A percentile compares a stretch with the other conserved stretches of the same genome.
Conservation (phyloP, 2,888 invertebrate species). For the Petrophora chlorosata region DNA sequence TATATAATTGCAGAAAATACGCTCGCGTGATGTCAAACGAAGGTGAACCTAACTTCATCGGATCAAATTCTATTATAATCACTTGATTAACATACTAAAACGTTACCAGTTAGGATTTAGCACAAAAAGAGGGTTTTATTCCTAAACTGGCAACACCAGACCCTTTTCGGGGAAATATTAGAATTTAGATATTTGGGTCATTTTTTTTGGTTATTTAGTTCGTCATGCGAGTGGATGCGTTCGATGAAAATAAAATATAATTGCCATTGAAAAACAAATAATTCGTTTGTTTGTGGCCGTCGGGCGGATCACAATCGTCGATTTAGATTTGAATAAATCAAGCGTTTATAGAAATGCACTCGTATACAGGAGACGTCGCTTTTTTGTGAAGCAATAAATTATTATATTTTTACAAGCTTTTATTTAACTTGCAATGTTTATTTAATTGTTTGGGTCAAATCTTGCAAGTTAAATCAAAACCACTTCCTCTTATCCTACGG, state of each 20-base stretch:
- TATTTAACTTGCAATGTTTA: too few species aligned
- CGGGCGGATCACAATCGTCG: conserved; percentile 75
- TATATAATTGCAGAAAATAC: conserved; percentile 1
- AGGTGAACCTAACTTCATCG: conserved; percentile 18
- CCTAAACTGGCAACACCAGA: conserved; percentile 54
- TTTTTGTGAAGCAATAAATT: background rate
- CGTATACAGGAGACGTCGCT: conserved; percentile 56
- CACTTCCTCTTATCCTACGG: too few species aligned
- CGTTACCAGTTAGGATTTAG: conserved; percentile 47
- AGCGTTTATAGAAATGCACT: conserved; percentile 80
- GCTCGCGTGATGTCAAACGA: conserved; percentile 30
- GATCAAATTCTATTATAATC: conserved; percentile 48
- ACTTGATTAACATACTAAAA: conserved; percentile 57
- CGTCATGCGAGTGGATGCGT: conserved; percentile 67
- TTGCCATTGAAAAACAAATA: conserved; percentile 83
- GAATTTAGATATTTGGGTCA: conserved; percentile 37
- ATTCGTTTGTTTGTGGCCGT: conserved; percentile 73
- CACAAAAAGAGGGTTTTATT: conserved; percentile 44
- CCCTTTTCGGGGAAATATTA: conserved; percentile 76
- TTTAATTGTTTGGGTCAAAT: too few species aligned
- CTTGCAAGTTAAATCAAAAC: too few species aligned
- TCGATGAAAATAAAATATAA: conserved; percentile 81
- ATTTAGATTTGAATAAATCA: conserved; percentile 82
- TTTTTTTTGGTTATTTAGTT: conserved; percentile 32
- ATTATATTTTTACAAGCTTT: background rate